Evolutionary conservation across 2,797 vertebrate species (phyloP), one percentile per base, ranked within the genome.

Genomic region (Chelon labrosus): DNA sequence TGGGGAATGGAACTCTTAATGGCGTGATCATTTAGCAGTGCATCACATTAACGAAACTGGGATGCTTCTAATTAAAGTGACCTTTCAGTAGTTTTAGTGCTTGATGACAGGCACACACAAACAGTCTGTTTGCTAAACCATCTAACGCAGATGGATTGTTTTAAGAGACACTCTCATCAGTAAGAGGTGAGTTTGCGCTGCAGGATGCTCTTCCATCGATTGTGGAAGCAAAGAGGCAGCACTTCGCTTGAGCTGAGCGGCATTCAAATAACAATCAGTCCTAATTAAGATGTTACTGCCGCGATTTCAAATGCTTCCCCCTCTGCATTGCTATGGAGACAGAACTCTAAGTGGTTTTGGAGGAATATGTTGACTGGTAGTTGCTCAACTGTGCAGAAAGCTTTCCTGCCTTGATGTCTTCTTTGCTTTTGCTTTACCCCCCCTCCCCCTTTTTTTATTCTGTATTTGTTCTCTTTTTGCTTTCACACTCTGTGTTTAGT

Each of bases 251-350:
- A 85, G 73, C 68, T 22, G 52, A 66, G 60, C 55, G n/a, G 66
- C 62, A 5, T 80, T 75, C 72, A 50, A 57, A 70, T 76, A 87
- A 84, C 44, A 5, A 88, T 82, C 62, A 49, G 69, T 65, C 44
- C 75, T 84, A 77, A 93, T 88, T 82, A 79, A 81, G 84, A 83
- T 46, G 75, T 72, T 79, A 37, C 52, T 69, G 71, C 73, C 61
- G 37, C 54, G 1, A 58, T 75, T 79, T 79, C 52, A 74, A 61
- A 78, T 14, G 19, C 58, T 31, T 46, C 57, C 51, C 46, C 27
- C 49, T 69, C 73, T 53, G 64, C 44, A 85, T 87, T 27, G 78
- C 90, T 83, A 86, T 86, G 77, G 88, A 85, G 84, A 90, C 86
- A 0, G 67, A 25, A 75, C 78, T 60, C 42, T 59, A 57, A 85